Conservation (phyloP, 2,113 vertebrate species). For the Anoura caudifer region DNA sequence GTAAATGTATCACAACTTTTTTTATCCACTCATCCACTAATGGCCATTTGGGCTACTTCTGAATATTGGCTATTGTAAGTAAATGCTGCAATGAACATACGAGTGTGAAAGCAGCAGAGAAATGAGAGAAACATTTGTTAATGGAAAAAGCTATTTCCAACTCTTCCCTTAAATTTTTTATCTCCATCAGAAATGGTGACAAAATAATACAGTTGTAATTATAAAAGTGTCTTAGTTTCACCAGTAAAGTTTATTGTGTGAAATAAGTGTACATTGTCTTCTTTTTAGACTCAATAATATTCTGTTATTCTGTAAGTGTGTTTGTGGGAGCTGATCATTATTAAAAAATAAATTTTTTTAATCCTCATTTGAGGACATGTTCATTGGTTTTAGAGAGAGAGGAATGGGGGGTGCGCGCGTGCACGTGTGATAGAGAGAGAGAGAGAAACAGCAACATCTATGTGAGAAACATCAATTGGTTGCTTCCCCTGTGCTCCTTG, state of each 20-base stretch:
- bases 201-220: background rate
- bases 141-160: background rate
- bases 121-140: background rate
- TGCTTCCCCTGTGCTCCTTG: no score
- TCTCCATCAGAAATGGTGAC: background rate
- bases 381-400: no score
- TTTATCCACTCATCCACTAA: no score
- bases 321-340: background rate
- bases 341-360: conserved; percentile 6
- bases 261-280: background rate
- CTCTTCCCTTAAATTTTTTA: background rate
- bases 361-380: background rate
- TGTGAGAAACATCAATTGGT: no score
- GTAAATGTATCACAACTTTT: no score
- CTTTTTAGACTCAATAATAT: conserved; percentile 6
- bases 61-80: no score
- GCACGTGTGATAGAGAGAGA: no score
- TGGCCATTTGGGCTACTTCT: no score
- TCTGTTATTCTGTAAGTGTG: background rate
- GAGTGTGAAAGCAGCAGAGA: background rate
- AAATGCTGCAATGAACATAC: no score
- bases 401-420: no score
- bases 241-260: background rate
- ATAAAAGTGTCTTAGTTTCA: background rate
- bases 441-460: no score